Evolutionary conservation across 2,797 vertebrate species (phyloP).

Genomic region (Ciconia nigra): DNA sequence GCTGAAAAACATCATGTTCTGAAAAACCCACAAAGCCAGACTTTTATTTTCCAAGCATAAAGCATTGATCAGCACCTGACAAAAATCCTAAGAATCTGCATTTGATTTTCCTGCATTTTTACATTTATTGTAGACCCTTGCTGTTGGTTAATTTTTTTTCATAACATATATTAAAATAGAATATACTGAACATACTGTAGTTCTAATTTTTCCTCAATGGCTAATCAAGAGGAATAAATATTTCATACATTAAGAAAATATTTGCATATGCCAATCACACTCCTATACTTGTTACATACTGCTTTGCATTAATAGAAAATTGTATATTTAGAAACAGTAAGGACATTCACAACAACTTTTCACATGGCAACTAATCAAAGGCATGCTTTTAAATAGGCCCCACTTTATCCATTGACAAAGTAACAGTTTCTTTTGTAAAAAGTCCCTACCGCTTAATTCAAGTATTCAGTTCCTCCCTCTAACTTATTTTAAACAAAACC

Average conservation of each 20-base stretch:
- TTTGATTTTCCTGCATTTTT: neutral
- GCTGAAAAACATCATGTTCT: neutral
- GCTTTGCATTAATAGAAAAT: neutral
- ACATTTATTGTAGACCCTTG: neutral
- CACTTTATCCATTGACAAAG: neutral
- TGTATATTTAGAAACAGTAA: neutral
- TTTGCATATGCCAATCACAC: neutral
- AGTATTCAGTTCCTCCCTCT: neutral
- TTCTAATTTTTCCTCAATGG: neutral
- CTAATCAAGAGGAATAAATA: neutral
- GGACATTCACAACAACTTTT: neutral
- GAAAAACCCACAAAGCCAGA: neutral
- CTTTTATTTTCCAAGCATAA: neutral
- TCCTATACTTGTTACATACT: neutral
- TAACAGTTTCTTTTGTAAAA: neutral
- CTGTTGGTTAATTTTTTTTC: neutral
- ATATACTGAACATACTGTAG: neutral
- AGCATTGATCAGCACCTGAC: neutral
- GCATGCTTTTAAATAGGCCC: neutral
- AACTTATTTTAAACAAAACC: neutral
- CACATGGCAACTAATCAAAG: neutral
- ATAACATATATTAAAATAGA: neutral
- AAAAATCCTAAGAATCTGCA: neutral
- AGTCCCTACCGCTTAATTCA: neutral
- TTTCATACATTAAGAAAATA: neutral